Base-by-base conservation (phyloP, 2,888 invertebrate genomes). In the Antheraea yamamai region DNA sequence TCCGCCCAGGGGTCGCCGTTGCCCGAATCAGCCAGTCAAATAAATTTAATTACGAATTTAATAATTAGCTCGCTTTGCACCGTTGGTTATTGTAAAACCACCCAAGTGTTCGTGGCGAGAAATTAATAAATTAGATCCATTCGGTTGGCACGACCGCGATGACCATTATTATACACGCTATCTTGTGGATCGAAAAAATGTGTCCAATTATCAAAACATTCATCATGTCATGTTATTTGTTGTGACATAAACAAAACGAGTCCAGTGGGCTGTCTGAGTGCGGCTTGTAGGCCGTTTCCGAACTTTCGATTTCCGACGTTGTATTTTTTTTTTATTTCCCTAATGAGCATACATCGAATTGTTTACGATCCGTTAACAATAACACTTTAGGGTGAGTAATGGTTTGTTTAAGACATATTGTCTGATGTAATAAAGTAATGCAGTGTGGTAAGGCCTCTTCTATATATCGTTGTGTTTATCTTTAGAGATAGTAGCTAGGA, bases 161-260 rank as follows among this genome's bases (percentile, higher is more conserved):
- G 78, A 77, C 80, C 78, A 82, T 82, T 80, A 81, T 47, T 47
- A 47, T 47, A 47, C 75, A 18, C 73, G 76, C 76, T 74, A 74
- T 77, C 77, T 52, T 76, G 74, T 75, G 30, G 71, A 74, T 75
- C 91, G 52, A 39, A 86, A 23, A 86, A 89, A 88, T 84, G 83
- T 84, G 88, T 86, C 88, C 90, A 88, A 92, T 92, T 92, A 93
- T 89, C 88, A 87, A 83, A 79, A 87, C 92, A 93, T 94, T 87
- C 85, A 93, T 93, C 92, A 93, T 91, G 81, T 82, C 77, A 79
- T 83, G 85, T 89, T 91, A 91, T 92, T 92, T 92, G 92, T 91
- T 92, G 89, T 91, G 93, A 92, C 91, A 88, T 86, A 79, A 83
- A 82, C 84, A 86, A 74, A 39, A 35, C 35, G 47, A 30, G 52